A percentile compares a stretch with the other conserved stretches of the same genome.
Conservation (phyloP, 1,140 invertebrate species). For the Platyscapa corneri region DNA sequence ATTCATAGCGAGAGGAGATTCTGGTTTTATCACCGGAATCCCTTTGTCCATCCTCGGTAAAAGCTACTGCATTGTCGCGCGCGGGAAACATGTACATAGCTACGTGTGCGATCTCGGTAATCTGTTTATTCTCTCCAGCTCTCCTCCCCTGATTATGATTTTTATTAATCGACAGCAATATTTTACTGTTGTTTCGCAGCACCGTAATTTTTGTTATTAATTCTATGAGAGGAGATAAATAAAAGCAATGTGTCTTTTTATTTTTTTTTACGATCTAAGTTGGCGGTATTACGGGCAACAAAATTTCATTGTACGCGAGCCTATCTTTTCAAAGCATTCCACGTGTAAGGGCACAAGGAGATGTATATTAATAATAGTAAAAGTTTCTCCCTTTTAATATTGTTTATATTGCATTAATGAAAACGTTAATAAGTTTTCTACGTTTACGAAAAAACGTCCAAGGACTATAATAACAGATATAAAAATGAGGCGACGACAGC, state of each 20-base stretch:
- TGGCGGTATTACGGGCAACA: too few species aligned
- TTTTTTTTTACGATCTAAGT: too few species aligned
- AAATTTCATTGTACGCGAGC: too few species aligned
- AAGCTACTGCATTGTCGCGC: neutral
- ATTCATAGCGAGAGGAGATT: conserved; percentile 19
- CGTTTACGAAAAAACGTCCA: too few species aligned
- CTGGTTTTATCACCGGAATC: conserved; percentile 16
- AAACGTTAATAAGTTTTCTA: neutral
- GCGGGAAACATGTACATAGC: neutral
- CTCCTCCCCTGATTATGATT: too few species aligned
- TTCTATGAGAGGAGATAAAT: too few species aligned
- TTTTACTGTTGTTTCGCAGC: neutral
- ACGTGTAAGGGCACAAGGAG: neutral
- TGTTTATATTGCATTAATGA: neutral
- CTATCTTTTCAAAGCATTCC: neutral
- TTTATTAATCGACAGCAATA: neutral
- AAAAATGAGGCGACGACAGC: too few species aligned
- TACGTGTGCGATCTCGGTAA: neutral
- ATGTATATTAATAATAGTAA: neutral
- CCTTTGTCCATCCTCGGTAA: neutral
- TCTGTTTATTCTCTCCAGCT: neutral
- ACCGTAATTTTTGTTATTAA: neutral
- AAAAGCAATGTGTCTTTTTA: too few species aligned
- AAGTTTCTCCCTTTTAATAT: neutral
- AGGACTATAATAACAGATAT: too few species aligned